phyloP scores from a whole-genome alignment of 2,113 vertebrate genomes.

The Cyprinus carpio region DNA sequence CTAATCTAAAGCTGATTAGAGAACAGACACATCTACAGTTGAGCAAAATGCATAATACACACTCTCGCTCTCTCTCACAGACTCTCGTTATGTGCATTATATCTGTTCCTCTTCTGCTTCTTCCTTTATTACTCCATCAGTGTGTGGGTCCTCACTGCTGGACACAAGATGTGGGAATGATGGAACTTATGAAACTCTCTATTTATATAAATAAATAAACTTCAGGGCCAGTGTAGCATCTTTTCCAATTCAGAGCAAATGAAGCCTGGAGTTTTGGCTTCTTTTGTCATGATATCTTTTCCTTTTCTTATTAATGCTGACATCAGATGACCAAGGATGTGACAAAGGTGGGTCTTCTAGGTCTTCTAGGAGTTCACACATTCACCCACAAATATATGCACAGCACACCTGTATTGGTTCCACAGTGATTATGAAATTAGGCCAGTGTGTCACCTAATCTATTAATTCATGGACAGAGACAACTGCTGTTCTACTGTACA shows the following conservation, averaged over 20 bases:
- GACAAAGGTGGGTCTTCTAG: conserved; percentile 88
- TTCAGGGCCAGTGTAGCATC: not conserved
- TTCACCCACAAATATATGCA: conserved; percentile 7
- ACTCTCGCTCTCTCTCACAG: conserved; percentile 25
- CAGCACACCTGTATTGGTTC: not conserved
- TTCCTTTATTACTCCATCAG: too few relatives aligned
- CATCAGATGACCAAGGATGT: conserved; percentile 91
- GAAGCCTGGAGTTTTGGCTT: not conserved
- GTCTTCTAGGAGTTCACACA: not conserved
- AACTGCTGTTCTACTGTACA: not conserved
- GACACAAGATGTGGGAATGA: not conserved
- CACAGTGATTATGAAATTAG: conserved; percentile 21
- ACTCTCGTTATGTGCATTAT: not conserved
- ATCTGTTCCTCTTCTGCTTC: not conserved
- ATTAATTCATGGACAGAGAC: conserved; percentile 26
- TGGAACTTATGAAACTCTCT: not conserved
- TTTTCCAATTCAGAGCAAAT: not conserved
- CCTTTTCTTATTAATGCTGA: conserved; percentile 74
- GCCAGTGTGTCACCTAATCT: conserved; percentile 35
- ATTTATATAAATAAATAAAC: not conserved
- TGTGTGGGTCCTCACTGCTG: not conserved
- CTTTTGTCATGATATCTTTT: conserved; percentile 20
- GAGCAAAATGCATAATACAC: conserved; percentile 46
- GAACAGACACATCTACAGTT: conserved; percentile 64
- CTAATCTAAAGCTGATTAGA: conserved; percentile 70